phyloP scores from a whole-genome alignment of 1,140 invertebrate genomes.

The Zaprionus nigranus region DNA sequence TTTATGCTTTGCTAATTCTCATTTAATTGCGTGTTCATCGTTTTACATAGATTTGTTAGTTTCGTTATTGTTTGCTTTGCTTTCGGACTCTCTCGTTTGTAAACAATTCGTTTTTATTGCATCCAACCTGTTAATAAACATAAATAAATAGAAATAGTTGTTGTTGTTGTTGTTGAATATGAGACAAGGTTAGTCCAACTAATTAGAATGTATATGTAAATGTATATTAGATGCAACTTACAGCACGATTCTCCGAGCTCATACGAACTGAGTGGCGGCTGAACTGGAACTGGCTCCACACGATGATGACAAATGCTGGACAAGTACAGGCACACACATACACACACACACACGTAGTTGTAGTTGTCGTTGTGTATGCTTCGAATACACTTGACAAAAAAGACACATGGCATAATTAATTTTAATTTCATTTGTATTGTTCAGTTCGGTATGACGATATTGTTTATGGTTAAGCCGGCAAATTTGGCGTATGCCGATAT shows the following conservation, averaged over 20 bases:
- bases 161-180: neutral
- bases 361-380: slow-evolving; percentile 7
- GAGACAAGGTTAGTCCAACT: neutral
- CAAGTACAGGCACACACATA: slow-evolving; percentile 39
- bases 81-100: slow-evolving; percentile 31
- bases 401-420: slow-evolving; percentile 73
- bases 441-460: slow-evolving; percentile 9
- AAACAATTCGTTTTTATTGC: slow-evolving; percentile 74
- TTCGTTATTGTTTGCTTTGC: slow-evolving; percentile 1
- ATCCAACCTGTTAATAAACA: slow-evolving; percentile 67
- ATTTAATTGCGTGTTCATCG: slow-evolving; percentile 45
- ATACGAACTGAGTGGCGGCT: slow-evolving; percentile 59
- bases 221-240: slow-evolving; percentile 38
- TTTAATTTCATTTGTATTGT: slow-evolving; percentile 63
- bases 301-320: slow-evolving; percentile 61
- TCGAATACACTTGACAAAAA: slow-evolving; percentile 59
- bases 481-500: slow-evolving; percentile 22
- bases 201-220: slow-evolving; percentile 4
- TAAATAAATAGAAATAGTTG: slow-evolving; percentile 17
- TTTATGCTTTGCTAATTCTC: slow-evolving; percentile 17
- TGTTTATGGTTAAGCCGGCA: slow-evolving; percentile 35
- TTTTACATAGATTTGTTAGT: slow-evolving; percentile 17
- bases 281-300: slow-evolving; percentile 57
- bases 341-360: neutral
- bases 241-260: slow-evolving; percentile 15